Conservation (phyloP, 2,888 invertebrate genomes). For the Rhagonycha fulva region DNA sequence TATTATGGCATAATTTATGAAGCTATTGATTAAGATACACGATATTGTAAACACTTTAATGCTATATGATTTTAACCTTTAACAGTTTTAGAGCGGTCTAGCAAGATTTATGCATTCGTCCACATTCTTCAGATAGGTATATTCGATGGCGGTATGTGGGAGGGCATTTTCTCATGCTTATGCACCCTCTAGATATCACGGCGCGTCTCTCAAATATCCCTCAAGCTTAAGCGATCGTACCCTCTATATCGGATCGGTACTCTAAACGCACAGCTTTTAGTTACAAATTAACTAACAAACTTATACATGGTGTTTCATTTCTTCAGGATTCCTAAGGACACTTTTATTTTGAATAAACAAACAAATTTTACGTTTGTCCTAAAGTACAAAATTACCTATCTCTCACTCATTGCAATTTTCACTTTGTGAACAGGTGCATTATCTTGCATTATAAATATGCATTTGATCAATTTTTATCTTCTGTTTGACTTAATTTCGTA, state of each 20-base stretch:
- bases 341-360: too few species aligned
- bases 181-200: conserved; percentile 40
- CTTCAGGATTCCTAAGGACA: too few species aligned
- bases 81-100: conserved; percentile 42
- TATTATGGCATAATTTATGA: conserved; percentile 33
- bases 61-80: conserved; percentile 39
- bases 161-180: conserved; percentile 38
- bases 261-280: conserved; percentile 11
- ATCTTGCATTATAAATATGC: too few species aligned
- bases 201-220: conserved; percentile 29
- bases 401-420: too few species aligned
- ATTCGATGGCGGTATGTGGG: conserved; percentile 40
- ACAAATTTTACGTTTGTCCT: too few species aligned
- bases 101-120: conserved; percentile 39
- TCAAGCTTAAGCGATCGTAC: conserved; percentile 16
- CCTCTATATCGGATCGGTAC: conserved; percentile 28
- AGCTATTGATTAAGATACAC: conserved; percentile 36
- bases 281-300: neutral
- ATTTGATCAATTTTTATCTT: too few species aligned
- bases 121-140: conserved; percentile 38
- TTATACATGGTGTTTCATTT: neutral
- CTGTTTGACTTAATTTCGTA: too few species aligned
- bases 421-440: too few species aligned
- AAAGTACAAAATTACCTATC: too few species aligned
- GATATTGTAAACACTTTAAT: conserved; percentile 43